Evolutionary conservation across 2,113 vertebrate species (phyloP).

Genomic region (Tapirus terrestris): DNA sequence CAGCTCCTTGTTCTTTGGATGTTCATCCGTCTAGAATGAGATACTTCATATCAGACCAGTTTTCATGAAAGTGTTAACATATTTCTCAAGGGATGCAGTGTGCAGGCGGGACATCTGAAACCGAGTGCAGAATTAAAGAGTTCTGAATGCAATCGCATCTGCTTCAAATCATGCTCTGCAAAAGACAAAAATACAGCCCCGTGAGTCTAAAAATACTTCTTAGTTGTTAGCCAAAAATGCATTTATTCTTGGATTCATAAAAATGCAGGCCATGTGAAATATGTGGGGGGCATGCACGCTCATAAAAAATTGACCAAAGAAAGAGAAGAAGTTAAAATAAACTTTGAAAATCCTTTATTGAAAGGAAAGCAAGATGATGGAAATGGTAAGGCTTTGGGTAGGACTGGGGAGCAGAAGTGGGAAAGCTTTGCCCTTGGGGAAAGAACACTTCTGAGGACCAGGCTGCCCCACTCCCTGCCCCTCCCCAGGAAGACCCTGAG

Average conservation of each 20-base stretch:
- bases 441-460: not conserved
- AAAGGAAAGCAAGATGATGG: not conserved
- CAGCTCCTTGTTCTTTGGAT: not conserved
- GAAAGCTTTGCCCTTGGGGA: not conserved
- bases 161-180: conserved; percentile 66
- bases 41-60: not conserved
- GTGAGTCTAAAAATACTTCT: conserved; percentile 65
- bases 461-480: accelerated
- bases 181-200: conserved; percentile 53
- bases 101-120: conserved; percentile 18
- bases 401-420: not conserved
- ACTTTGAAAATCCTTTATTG: not conserved
- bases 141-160: conserved; percentile 39
- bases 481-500: not conserved
- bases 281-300: conserved; percentile 56
- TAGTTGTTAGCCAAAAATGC: conserved; percentile 63
- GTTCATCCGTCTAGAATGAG: not conserved
- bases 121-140: not conserved
- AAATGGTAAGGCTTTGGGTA: not conserved
- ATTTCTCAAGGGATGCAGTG: not conserved
- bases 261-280: conserved; percentile 75
- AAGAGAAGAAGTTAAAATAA: conserved; percentile 39
- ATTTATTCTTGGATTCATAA: conserved; percentile 74
- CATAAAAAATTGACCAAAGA: not conserved
- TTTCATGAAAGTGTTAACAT: conserved; percentile 10